phyloP scores from a whole-genome alignment of 1,140 invertebrate species.

The Cardiocondyla obscurior region DNA sequence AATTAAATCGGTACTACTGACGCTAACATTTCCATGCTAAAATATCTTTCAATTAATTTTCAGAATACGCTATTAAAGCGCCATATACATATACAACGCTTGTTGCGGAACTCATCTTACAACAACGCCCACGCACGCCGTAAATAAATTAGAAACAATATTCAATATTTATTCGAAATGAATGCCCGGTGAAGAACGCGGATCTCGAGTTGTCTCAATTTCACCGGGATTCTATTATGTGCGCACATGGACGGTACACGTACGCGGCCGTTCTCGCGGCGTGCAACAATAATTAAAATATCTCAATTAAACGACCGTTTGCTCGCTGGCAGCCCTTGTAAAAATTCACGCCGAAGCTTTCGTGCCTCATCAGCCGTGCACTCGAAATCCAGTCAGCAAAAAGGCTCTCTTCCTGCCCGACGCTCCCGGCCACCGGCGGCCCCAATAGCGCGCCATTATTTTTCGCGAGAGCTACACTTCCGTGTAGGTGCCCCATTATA shows the following conservation, averaged over 20 bases:
- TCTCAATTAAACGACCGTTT: conserved; percentile 36
- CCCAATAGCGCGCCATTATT: conserved; percentile 62
- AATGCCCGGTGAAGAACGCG: background rate
- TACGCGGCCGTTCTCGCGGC: background rate
- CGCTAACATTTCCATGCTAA: background rate
- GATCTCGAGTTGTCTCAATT: background rate
- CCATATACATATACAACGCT: background rate
- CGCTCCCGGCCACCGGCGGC: background rate
- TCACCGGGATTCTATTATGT: background rate
- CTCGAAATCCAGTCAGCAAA: conserved; percentile 55
- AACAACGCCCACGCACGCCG: background rate
- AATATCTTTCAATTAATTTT: background rate
- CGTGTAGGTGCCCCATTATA: conserved; percentile 68
- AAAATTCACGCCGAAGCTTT: conserved; percentile 43
- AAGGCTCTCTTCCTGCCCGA: conserved; percentile 21
- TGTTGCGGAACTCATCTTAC: background rate
- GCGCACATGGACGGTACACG: background rate
- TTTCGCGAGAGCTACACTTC: conserved; percentile 58
- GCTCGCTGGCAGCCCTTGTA: conserved; percentile 5
- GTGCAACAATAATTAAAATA: conserved; percentile 42
- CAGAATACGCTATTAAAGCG: background rate
- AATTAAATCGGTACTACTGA: background rate
- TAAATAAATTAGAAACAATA: conserved; percentile 35
- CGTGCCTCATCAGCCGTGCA: conserved; percentile 45
- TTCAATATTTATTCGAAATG: background rate